Base-by-base conservation (phyloP, 2,113 vertebrate species). In the Chlamydotis undulata region DNA sequence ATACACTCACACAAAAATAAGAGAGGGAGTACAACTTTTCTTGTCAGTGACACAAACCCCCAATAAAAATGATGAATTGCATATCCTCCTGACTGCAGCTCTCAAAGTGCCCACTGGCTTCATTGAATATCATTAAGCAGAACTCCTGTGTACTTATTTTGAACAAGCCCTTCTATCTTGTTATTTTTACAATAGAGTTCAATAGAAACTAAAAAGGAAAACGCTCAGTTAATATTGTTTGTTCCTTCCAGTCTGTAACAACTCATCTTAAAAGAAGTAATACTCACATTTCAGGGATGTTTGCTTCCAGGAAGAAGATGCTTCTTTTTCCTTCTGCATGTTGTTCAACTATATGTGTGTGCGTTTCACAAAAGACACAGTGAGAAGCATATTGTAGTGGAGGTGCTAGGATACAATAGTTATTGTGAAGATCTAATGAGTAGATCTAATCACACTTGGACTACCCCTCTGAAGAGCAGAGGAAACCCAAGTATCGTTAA, bases 1-100 rank as follows among this genome's bases (percentile, higher is more conserved):
- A 86, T 59, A 91, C 2, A 68, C 73, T 91, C 81, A 69, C 57
- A 93, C 74, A 95, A 65, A 95, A 76, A 92, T 50, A 78, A 64
- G 50, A 79, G 49, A 41, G 43, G 47, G 33, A 87, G 83, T 93
- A 84, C 50, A 94, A 89, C 60, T 90, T 75, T 49, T 75, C 86
- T 59, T 95, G 93, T 89, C 84, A 91, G 67, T 57, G 83, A 92
- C 60, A 60, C 41, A 96, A 87, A 55, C 6, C 28, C 23, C 7
- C 57, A 76, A 19, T 82, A 93, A 93, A 93, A 93, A 91, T 88
- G 33, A 94, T 2, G 6, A 94, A 70, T 52, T 47, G 35, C n/a
- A 29, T 56, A 60, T 93, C 60, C 69, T 90, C 75, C 75, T 90
- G 52, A 74, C 71, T 81, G 59, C 71, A 91, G 75, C 71, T 86